phyloP scores from a whole-genome alignment of 2,888 invertebrate species.

The Syritta pipiens region DNA sequence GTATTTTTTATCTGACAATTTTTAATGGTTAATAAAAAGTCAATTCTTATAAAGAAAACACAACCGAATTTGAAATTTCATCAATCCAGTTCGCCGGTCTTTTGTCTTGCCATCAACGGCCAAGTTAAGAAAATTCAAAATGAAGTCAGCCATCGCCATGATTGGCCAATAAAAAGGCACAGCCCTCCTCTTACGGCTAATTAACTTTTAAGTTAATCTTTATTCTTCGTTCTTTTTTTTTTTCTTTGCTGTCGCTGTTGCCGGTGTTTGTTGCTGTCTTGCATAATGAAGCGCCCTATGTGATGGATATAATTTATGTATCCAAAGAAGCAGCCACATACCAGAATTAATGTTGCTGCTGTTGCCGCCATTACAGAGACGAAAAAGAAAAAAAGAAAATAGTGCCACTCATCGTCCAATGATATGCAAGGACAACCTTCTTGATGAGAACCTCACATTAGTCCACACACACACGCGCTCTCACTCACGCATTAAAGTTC shows the following conservation, averaged over 20 bases:
- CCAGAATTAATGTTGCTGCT: constrained; percentile 18
- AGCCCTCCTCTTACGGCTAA: constrained; percentile 51
- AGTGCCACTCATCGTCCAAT: constrained; percentile 26
- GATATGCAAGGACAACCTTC: constrained; percentile 56
- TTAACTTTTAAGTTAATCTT: constrained; percentile 48
- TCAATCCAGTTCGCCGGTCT: too few species aligned
- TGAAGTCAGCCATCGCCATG: constrained; percentile 38
- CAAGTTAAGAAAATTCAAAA: constrained; percentile 55
- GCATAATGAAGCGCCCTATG: constrained; percentile 43
- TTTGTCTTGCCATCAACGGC: too few species aligned
- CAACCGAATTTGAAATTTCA: too few species aligned
- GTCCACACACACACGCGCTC: neutral
- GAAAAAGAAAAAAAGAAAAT: constrained; percentile 22
- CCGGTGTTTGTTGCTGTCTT: neutral
- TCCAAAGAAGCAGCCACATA: constrained; percentile 20
- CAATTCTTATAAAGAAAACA: too few species aligned
- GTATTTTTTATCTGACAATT: too few species aligned
- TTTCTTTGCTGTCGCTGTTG: neutral
- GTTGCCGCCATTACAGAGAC: constrained; percentile 41
- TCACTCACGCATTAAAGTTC: constrained; percentile 5
- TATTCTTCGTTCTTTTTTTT: neutral
- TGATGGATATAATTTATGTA: constrained; percentile 48
- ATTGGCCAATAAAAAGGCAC: constrained; percentile 51
- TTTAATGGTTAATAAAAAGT: too few species aligned
- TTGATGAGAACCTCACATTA: constrained; percentile 12